Evolutionary conservation across 2,113 vertebrate species (phyloP).

Genomic region (Reinhardtius hippoglossoides): DNA sequence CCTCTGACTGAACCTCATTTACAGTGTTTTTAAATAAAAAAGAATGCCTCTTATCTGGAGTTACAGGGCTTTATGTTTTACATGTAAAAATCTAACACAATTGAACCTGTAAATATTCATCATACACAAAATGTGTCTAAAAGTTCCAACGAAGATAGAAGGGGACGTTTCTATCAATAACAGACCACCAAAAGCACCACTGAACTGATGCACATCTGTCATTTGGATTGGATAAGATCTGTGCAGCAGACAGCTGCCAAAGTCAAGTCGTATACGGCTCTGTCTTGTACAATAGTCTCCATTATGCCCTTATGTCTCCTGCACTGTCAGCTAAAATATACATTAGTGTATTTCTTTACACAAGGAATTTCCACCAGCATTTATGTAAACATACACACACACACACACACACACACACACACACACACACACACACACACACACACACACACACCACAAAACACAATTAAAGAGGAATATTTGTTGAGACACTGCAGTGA

Average conservation of each 20-base stretch:
- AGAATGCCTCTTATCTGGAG: not conserved
- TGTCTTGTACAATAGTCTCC: slow-evolving; percentile 38
- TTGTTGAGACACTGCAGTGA: not conserved
- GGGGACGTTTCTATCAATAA: not conserved
- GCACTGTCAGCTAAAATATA: not conserved
- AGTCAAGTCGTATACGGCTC: slow-evolving; percentile 35
- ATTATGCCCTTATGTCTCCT: slow-evolving; percentile 28
- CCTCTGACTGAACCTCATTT: not conserved
- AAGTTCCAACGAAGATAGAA: not conserved
- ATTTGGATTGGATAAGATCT: slow-evolving; percentile 35
- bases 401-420: not conserved
- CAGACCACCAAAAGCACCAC: not conserved
- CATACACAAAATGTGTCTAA: too few relatives aligned
- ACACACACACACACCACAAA: not conserved
- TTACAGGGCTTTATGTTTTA: not conserved
- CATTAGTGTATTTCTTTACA: not conserved
- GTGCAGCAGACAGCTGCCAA: slow-evolving; percentile 43
- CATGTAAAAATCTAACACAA: not conserved
- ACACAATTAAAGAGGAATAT: not conserved
- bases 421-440: not conserved
- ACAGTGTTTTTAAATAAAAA: not conserved
- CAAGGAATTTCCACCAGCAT: not conserved
- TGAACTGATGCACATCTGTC: slow-evolving; percentile 54
- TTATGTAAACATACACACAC: not conserved
- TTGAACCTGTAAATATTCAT: not conserved